Evolutionary conservation across 2,888 invertebrate species (phyloP).

Genomic region (Cephus spinipes): DNA sequence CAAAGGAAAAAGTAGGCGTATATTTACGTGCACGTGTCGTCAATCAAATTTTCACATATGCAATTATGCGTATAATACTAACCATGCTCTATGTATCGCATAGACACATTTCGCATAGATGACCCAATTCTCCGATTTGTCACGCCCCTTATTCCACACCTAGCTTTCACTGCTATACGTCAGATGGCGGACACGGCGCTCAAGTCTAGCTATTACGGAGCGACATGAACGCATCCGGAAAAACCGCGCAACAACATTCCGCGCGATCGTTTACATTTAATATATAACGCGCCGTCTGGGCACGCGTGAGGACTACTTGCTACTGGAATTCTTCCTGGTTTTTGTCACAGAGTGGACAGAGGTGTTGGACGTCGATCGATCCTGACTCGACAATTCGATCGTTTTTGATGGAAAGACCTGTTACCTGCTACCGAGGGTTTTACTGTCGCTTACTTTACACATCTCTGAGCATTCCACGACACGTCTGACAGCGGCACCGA

Average conservation of each 20-base stretch:
- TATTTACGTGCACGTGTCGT: not conserved
- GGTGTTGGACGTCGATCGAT: not conserved
- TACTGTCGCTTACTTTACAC: not conserved
- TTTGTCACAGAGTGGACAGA: not conserved
- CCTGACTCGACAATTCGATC: not conserved
- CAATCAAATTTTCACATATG: not conserved
- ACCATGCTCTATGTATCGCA: not conserved
- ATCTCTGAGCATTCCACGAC: not conserved
- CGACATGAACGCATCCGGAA: not conserved
- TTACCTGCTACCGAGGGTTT: not conserved
- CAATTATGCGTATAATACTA: not conserved
- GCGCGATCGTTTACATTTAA: not conserved
- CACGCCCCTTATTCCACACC: constrained; percentile 55
- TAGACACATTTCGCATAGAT: constrained; percentile 34
- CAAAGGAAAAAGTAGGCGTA: not conserved
- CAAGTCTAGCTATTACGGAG: constrained; percentile 22
- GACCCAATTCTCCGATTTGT: constrained; percentile 56
- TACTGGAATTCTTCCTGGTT: constrained; percentile 18
- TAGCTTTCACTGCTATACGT: constrained; percentile 53
- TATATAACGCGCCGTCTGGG: constrained; percentile 9
- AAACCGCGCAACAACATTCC: constrained; percentile 4
- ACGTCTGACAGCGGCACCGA: not conserved
- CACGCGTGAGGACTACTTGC: constrained; percentile 24
- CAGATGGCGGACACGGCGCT: constrained; percentile 39
- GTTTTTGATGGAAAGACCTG: not conserved